Base-by-base conservation (phyloP, 2,113 vertebrate species). In the Vidua macroura region DNA sequence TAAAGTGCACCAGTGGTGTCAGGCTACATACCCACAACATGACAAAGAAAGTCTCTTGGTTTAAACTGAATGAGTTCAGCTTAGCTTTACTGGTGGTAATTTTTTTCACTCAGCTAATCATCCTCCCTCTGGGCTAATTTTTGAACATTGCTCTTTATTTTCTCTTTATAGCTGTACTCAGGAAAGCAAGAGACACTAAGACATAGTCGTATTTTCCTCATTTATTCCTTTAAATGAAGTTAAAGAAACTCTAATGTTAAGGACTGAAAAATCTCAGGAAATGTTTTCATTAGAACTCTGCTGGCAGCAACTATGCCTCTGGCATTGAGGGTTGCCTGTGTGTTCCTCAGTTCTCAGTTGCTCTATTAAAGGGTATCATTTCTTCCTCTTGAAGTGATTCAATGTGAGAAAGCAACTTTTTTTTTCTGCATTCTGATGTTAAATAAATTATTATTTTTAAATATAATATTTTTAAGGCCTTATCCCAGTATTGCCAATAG, bases 281-380 rank as follows among this genome's bases (percentile, higher is more conserved):
- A n/a, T 28, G 23, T 69, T 94, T 95, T 91, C 67, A 87, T 94
- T 92, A 83, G 93, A 96, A 70, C 59, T 72, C 44, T 80, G 21
- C 55, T 92, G 67, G 59, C 48, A 95, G 86, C 35, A 93, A 17
- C 44, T 53, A 6, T 37, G 74, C 88, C 88, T 83, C 92, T 70
- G 67, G 83, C 80, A 33, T 37, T 82, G 59, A 72, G 48, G 30
- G 15, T 55, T 83, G 24, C 41, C 80, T 56, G 15, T 53, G 15
- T 24, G n/a, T 51, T 93, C 16, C 44, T 76, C 3, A 0, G 15
- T 72, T 69, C 67, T 64, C 35, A 48, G n/a, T 56, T 91, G 35
- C n/a, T 87, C n/a, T 81, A 60, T 83, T 30, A 89, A 76, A 77
- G 49, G 37, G 8, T 35, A 14, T 73, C 64, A 84, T 83, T 93